Evolutionary conservation across 1,140 invertebrate species (phyloP).

Genomic region (Drosophila neocordata): DNA sequence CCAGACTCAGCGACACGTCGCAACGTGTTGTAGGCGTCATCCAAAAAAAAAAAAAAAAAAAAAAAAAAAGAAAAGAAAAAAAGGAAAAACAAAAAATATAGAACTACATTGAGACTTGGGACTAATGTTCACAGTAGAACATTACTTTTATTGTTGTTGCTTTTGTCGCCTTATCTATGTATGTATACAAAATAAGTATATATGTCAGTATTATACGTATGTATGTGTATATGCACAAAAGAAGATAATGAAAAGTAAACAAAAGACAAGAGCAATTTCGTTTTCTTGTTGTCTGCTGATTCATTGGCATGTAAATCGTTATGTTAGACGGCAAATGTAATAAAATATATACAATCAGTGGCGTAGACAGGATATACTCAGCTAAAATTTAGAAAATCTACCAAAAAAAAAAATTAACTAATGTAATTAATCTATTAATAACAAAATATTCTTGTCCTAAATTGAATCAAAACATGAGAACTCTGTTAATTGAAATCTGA

Average conservation of each 20-base stretch:
- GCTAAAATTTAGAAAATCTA: background rate
- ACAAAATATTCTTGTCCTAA: too few relatives aligned
- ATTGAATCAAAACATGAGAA: too few relatives aligned
- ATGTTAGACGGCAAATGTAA: constrained; percentile 47
- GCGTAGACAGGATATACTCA: background rate
- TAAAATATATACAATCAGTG: constrained; percentile 23
- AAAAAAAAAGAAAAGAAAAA: background rate
- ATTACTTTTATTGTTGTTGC: constrained; percentile 63
- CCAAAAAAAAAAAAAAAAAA: constrained; percentile 10
- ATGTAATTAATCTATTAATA: too few relatives aligned
- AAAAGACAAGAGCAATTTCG: constrained; percentile 47
- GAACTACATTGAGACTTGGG: constrained; percentile 39
- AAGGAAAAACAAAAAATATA: background rate
- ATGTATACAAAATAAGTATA: background rate
- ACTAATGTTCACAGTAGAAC: constrained; percentile 50
- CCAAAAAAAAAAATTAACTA: too few relatives aligned
- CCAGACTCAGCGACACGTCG: constrained; percentile 58
- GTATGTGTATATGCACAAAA: background rate
- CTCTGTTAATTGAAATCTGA: too few relatives aligned
- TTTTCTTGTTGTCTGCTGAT: constrained; percentile 43
- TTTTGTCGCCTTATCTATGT: constrained; percentile 54
- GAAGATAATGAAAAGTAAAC: constrained; percentile 78
- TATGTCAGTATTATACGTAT: constrained; percentile 14
- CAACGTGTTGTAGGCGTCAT: constrained; percentile 56
- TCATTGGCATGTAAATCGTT: constrained; percentile 74